Percentiles rank a stretch among this genome's conserved stretches.
These are phyloP conservation scores for Trichopoda pennipes DNA, from an alignment of 2,888 invertebrate species.

Conservation along the genomic window DNA sequence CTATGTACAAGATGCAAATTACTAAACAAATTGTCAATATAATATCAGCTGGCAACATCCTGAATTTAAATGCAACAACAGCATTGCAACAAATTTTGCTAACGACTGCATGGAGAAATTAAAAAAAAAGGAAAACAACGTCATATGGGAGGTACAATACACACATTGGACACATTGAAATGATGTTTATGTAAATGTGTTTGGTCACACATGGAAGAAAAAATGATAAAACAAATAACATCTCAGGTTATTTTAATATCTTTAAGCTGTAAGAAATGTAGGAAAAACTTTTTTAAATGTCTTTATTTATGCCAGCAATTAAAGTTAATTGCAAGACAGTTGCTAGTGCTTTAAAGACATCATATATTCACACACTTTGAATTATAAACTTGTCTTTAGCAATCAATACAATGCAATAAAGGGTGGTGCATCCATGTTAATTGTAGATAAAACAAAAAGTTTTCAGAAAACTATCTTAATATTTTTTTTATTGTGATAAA, in stretches of 20 bases:
- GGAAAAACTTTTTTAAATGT: background rate
- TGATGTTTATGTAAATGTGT: constrained; percentile 7
- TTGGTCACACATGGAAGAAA: background rate
- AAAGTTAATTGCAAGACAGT: constrained; percentile 51
- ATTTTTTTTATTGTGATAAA: too few species aligned
- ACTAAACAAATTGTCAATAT: constrained; percentile 63
- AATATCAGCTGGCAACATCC: constrained; percentile 55
- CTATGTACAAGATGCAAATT: constrained; percentile 61
- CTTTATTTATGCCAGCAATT: constrained; percentile 42
- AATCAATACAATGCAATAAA: constrained; percentile 30
- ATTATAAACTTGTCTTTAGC: background rate
- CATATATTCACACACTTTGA: constrained; percentile 13
- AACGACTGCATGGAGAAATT: constrained; percentile 31
- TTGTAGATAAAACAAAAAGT: too few species aligned
- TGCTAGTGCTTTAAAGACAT: constrained; percentile 24
- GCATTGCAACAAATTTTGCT: constrained; percentile 48
- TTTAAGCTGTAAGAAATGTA: background rate
- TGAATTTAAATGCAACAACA: constrained; percentile 43
- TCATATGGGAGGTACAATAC: constrained; percentile 42
- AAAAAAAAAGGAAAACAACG: constrained; percentile 15
- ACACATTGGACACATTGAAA: background rate
- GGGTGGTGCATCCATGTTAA: too few species aligned
- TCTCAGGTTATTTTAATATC: background rate
- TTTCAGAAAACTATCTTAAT: too few species aligned
- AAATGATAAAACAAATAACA: background rate